These are phyloP conservation scores for Heteromurus nitidus DNA, from an alignment of 2,888 invertebrate species.

Conservation along the genomic window DNA sequence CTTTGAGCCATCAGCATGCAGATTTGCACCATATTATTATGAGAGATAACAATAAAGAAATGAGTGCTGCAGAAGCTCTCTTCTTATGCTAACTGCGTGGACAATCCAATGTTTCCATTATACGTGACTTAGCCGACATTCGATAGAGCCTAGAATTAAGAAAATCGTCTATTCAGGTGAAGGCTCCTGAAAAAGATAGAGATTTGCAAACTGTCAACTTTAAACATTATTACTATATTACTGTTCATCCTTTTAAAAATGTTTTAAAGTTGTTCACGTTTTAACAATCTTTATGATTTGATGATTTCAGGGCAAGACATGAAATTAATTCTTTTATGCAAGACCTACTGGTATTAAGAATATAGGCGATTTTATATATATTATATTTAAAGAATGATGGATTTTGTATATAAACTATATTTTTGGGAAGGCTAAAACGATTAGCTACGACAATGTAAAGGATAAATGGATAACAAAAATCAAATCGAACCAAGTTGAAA, in stretches of 20 bases:
- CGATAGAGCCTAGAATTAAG: slow-evolving; percentile 35
- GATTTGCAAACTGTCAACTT: slow-evolving; percentile 4
- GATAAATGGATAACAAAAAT: not conserved
- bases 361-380: not conserved
- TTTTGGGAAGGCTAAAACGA: not conserved
- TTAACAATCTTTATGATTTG: not conserved
- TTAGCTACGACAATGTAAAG: not conserved
- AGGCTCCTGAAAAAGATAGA: slow-evolving; percentile 34
- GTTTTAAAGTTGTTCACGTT: not conserved
- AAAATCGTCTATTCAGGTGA: slow-evolving; percentile 46
- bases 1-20: not conserved
- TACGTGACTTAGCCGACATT: slow-evolving; percentile 52
- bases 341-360: not conserved
- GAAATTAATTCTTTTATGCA: slow-evolving; percentile 5
- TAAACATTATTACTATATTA: slow-evolving; percentile 14
- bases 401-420: not conserved
- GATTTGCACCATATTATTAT: no score
- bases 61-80: no score
- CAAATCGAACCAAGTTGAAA: not conserved
- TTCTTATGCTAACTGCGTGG: slow-evolving; percentile 8
- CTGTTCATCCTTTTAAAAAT: not conserved
- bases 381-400: not conserved
- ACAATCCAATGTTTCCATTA: slow-evolving; percentile 15
- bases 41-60: no score
- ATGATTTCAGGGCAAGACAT: no score